phyloP scores from a whole-genome alignment of 2,888 invertebrate species.

The Noctua pronuba region DNA sequence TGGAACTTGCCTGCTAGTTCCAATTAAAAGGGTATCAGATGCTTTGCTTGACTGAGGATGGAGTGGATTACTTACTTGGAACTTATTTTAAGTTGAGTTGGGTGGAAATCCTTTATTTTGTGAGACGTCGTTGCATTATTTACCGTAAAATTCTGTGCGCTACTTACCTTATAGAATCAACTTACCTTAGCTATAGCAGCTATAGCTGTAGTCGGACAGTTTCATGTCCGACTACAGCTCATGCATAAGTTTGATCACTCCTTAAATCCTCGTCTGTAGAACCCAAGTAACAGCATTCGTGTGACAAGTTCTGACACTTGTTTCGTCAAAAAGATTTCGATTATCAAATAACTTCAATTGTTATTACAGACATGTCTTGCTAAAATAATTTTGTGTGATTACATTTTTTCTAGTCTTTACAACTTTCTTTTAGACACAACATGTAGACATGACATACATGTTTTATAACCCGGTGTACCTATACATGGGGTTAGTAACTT shows the following conservation, averaged over 20 bases:
- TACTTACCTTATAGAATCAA: no score
- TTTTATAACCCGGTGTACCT: no score
- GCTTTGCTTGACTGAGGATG: constrained; percentile 31
- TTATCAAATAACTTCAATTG: background rate
- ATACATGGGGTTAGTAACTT: no score
- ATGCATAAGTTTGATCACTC: background rate
- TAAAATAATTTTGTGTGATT: no score
- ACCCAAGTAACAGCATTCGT: background rate
- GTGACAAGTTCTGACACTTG: background rate
- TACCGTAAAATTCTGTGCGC: no score
- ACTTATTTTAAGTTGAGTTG: constrained; percentile 46
- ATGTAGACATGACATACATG: no score
- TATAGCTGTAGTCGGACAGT: no score
- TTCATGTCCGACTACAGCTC: no score
- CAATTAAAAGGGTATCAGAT: constrained; percentile 57
- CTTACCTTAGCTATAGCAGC: no score
- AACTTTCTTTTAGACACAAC: no score
- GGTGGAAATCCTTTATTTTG: constrained; percentile 19
- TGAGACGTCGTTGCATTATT: no score
- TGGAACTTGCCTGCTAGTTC: constrained; percentile 43
- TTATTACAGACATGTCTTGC: background rate
- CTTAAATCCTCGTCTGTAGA: background rate
- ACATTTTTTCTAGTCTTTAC: no score
- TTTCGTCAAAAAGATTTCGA: background rate
- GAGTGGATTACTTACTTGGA: constrained; percentile 38